Evolutionary conservation across 2,797 vertebrate genomes (phyloP).

Genomic region (Tapera naevia): DNA sequence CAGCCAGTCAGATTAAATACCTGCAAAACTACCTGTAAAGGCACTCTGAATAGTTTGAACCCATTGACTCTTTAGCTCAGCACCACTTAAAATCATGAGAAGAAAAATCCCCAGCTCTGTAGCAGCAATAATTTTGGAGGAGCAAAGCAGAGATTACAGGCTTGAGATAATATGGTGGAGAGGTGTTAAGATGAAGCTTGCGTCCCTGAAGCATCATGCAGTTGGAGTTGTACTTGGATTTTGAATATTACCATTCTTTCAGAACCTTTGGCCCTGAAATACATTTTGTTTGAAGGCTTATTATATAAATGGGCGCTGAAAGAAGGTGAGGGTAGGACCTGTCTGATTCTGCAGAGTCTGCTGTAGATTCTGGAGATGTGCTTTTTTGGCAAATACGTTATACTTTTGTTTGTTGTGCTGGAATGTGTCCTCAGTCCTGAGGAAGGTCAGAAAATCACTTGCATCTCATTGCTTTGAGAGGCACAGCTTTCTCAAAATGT

Average conservation of each 20-base stretch:
- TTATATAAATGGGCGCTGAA: neutral
- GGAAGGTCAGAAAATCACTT: neutral
- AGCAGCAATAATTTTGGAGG: neutral
- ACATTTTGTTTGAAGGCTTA: neutral
- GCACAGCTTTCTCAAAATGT: neutral
- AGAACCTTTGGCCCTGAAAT: neutral
- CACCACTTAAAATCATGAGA: neutral
- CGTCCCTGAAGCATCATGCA: fast-evolving
- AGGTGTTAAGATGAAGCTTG: neutral
- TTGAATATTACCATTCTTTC: neutral
- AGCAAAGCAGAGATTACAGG: neutral
- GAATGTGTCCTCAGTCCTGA: neutral
- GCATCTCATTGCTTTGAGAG: neutral
- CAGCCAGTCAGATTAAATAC: neutral
- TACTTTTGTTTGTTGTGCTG: neutral
- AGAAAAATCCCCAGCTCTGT: neutral
- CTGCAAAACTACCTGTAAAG: neutral
- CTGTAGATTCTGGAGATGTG: neutral
- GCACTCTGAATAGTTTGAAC: neutral
- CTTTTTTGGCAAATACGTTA: neutral
- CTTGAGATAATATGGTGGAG: fast-evolving
- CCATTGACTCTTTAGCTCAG: neutral
- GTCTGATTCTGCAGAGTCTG: neutral
- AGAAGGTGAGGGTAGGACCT: neutral
- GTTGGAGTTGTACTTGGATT: neutral